Evolutionary conservation across 2,888 invertebrate species (phyloP).

Genomic region (Lepidocyrtinus sp.): DNA sequence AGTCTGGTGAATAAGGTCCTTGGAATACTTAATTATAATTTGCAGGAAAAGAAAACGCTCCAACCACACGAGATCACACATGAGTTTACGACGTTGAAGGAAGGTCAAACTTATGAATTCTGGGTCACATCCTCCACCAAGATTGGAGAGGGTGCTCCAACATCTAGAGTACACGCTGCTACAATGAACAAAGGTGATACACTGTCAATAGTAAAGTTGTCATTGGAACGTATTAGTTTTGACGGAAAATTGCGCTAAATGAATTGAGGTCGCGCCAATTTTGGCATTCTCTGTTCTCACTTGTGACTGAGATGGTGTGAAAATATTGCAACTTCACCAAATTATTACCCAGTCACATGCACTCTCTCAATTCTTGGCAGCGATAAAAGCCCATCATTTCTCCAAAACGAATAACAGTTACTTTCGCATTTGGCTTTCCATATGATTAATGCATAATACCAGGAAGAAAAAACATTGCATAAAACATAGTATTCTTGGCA

Average conservation of each 20-base stretch:
- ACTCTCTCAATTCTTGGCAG: neutral
- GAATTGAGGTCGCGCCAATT: no score
- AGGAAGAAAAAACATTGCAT: neutral
- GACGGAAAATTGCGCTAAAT: no score
- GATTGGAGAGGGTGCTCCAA: constrained; percentile 84
- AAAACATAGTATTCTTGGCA: neutral
- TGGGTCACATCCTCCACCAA: constrained; percentile 84
- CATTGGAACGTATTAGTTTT: neutral
- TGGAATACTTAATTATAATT: neutral
- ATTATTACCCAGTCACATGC: neutral
- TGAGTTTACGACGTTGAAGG: constrained; percentile 81
- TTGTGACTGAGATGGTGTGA: neutral
- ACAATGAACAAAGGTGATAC: constrained; percentile 67
- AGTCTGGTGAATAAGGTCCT: neutral
- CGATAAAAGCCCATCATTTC: no score
- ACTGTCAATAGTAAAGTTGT: neutral
- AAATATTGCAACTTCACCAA: neutral
- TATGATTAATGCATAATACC: neutral
- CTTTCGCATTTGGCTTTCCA: neutral
- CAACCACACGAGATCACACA: constrained; percentile 76
- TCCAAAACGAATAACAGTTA: no score
- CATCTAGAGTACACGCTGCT: constrained; percentile 54
- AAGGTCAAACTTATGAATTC: constrained; percentile 81
- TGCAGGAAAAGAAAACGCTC: constrained; percentile 64
- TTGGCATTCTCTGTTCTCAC: neutral